Percentiles rank a stretch among this genome's conserved stretches.
These are phyloP conservation scores for Ischnus inquisitorius DNA, from an alignment of 2,888 invertebrate species.

Conservation along the genomic window DNA sequence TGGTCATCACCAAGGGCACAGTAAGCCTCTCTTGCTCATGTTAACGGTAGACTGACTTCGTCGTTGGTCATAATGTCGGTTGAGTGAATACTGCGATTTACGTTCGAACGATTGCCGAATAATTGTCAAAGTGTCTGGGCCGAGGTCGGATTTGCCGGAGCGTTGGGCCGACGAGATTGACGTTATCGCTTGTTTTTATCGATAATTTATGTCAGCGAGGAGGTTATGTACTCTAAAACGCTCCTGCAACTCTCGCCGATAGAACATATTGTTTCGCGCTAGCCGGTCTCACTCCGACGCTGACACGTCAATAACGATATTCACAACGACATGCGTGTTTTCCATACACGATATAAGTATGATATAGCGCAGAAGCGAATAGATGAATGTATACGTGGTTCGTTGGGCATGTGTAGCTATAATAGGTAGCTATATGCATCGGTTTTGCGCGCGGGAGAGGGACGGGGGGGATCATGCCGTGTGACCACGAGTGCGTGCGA, in stretches of 20 bases:
- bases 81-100: slow-evolving; percentile 23
- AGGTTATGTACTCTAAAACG: slow-evolving; percentile 18
- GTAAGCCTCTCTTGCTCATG: neutral
- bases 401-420: slow-evolving; percentile 31
- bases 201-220: slow-evolving; percentile 67
- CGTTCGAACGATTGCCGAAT: slow-evolving; percentile 46
- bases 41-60: slow-evolving; percentile 29
- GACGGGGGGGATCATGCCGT: slow-evolving; percentile 19
- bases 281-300: slow-evolving; percentile 27
- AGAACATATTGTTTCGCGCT: slow-evolving; percentile 40
- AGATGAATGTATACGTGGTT: slow-evolving; percentile 30
- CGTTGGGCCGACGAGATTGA: slow-evolving; percentile 31
- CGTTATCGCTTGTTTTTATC: slow-evolving; percentile 63
- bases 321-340: neutral
- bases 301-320: slow-evolving; percentile 50
- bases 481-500: slow-evolving; percentile 42
- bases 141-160: neutral
- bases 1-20: neutral
- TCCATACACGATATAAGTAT: slow-evolving; percentile 1
- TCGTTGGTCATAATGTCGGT: slow-evolving; percentile 35
- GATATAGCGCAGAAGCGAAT: neutral
- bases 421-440: slow-evolving; percentile 23
- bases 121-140: slow-evolving; percentile 60
- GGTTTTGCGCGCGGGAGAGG: neutral
- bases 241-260: neutral